Evolutionary conservation across 2,797 vertebrate species (phyloP), one percentile per base, ranked within the genome.

Genomic region (Gymnopithys bicolor): DNA sequence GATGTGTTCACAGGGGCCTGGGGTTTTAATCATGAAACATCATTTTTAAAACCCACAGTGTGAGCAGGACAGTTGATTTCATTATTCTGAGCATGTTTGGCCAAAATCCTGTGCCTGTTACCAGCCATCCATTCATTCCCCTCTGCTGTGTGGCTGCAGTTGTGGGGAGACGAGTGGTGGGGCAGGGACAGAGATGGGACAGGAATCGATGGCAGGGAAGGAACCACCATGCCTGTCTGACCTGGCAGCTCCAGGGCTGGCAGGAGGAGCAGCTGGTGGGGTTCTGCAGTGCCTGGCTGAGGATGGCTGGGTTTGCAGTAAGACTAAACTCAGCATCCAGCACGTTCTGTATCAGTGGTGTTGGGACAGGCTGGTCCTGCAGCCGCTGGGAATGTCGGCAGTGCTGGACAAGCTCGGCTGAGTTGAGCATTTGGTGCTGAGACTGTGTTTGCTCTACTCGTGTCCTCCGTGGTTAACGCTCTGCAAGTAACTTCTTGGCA

Each of bases 321-420:
- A 27, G 90, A 17, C 37, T 6, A 1, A 67, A 7, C 28, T 13
- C 48, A 4, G 48, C 24, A 5, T 9, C 39, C 30, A 14, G 46
- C 27, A 1, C 1, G 3, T 3, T 52, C n/a, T 48, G 69, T 62
- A 32, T 51, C 17, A 39, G 24, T 11, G n/a, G 18, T 16, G 27
- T 2, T 3, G 5, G 70, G 75, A 35, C 53, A 15, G 48, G 37
- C 39, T 53, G 71, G 45, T 12, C 43, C 82, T 3, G 35, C 49
- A 27, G 39, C 43, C 9, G 35, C 8, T 21, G 24, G 62, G 74
- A 25, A 10, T 22, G 46, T 48, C 49, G 13, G 16, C 2, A 8
- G 39, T 2, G 8, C 10, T 4, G 10, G 46, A 52, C 70, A 10
- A 10, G 39, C 58, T 55, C 2, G 1, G 22, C 16, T 0, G 2